Evolutionary conservation across 2,797 vertebrate genomes (phyloP).

Genomic region (Cossypha caffra): DNA sequence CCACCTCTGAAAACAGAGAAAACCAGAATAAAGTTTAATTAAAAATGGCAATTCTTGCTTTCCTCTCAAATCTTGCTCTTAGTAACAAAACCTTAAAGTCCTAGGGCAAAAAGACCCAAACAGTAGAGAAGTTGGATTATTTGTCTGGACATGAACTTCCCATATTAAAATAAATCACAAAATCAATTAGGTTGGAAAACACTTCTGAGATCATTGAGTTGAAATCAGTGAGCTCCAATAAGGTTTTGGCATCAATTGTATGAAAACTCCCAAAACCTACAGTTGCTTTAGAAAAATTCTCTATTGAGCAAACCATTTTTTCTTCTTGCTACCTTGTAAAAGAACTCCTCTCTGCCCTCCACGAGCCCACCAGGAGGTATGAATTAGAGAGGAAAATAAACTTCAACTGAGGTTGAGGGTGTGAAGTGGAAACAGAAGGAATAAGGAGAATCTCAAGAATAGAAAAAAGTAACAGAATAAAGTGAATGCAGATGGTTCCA

Average conservation of each 20-base stretch:
- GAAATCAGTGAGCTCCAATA: not conserved
- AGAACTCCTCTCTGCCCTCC: not conserved
- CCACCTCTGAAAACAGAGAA: not conserved
- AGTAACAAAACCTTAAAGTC: not conserved
- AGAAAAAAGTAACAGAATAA: conserved; percentile 54
- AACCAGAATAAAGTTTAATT: not conserved
- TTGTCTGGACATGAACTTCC: not conserved
- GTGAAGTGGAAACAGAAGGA: conserved; percentile 64
- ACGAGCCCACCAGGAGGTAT: conserved; percentile 25
- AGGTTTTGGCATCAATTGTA: not conserved
- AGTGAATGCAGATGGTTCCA: conserved; percentile 75
- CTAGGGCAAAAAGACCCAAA: not conserved
- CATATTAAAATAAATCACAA: not conserved
- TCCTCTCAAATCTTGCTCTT: not conserved
- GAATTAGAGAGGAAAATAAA: conserved; percentile 61
- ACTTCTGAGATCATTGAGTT: not conserved
- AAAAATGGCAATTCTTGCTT: not conserved
- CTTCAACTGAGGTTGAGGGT: conserved; percentile 28
- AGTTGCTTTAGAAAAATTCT: not conserved
- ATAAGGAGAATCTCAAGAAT: conserved; percentile 52
- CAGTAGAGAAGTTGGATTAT: not conserved
- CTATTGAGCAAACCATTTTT: not conserved
- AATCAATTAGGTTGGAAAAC: not conserved
- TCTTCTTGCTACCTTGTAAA: conserved; percentile 7
- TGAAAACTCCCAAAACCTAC: not conserved